Evolutionary conservation across 2,888 invertebrate species (phyloP), one percentile per base, ranked within the genome.

Genomic region (Malacosoma neustria): DNA sequence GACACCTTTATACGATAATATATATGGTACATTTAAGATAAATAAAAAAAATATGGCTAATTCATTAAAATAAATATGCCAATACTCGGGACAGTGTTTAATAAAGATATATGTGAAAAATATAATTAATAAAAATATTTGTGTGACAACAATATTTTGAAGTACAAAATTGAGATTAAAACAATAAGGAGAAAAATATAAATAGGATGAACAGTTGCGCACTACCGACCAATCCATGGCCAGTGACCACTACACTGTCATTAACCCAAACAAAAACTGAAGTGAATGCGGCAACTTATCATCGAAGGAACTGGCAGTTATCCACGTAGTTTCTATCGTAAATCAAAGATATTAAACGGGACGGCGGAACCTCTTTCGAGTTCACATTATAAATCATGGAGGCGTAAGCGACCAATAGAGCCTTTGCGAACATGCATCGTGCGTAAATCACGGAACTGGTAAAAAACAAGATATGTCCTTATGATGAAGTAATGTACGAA

Each of bases 321-420:
- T 72, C 68, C 72, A 70, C 66, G 75, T 77, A 79, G 80, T 80
- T 79, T 80, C 81, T 79, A 77, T 79, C 84, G 80, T 85, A 85
- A 85, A 85, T 85, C 85, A 85, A 82, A 81, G 71, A 85, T 85
- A 85, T 85, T 85, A 85, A 85, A 82, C 76, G 71, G 73, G 71
- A 79, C 73, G 79, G 77, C 73, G 79, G 82, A 77, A 81, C 82
- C 82, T 85, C 84, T 81, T 82, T 81, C 69, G 70, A 81, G 84
- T 81, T 82, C 81, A 76, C 79, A 81, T 67, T 73, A 81, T 85
- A 85, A 85, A 85, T 85, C 84, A 82, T 60, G 54, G 57, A 72
- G 71, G 72, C 74, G 72, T 68, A 73, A 75, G 68, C 73, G 71
- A 75, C 75, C 76, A 71, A 74, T 75, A 70, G 66, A 68, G 69